Evolutionary conservation across 2,888 invertebrate species (phyloP).

Genomic region (Laothoe populi): DNA sequence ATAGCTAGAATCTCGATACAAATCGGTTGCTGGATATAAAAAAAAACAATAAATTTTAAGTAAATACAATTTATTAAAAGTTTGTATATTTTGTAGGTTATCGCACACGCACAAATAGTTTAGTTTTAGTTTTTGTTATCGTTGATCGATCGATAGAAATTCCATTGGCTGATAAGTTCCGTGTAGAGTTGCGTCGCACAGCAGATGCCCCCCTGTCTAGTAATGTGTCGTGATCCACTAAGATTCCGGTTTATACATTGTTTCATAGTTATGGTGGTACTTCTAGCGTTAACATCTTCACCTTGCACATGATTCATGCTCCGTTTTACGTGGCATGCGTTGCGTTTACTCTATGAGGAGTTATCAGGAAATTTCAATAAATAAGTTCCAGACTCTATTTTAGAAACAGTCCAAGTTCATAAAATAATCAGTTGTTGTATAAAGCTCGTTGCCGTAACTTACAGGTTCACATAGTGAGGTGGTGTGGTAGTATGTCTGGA

Average conservation of each 20-base stretch:
- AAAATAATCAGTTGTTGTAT: too few species aligned
- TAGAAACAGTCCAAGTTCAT: too few species aligned
- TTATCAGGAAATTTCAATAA: too few species aligned
- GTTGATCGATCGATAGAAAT: constrained; percentile 18
- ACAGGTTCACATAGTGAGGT: not conserved
- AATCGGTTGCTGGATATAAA: not conserved
- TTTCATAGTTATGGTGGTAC: constrained; percentile 30
- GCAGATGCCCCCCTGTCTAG: constrained; percentile 39
- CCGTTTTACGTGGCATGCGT: too few species aligned
- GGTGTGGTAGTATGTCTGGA: not conserved
- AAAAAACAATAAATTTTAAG: too few species aligned
- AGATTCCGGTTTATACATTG: constrained; percentile 60
- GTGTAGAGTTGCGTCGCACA: constrained; percentile 34
- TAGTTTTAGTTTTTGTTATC: constrained; percentile 2
- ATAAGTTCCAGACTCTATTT: too few species aligned
- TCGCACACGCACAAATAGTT: not conserved
- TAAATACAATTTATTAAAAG: not conserved
- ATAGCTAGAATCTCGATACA: not conserved
- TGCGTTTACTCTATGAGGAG: too few species aligned
- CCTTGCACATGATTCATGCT: too few species aligned
- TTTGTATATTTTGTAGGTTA: not conserved
- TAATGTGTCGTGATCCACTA: constrained; percentile 39
- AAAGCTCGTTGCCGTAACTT: not conserved
- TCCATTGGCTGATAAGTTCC: constrained; percentile 13
- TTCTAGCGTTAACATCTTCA: not conserved